Conservation (phyloP, 2,113 vertebrate genomes). For the Microcebus tavaratra region DNA sequence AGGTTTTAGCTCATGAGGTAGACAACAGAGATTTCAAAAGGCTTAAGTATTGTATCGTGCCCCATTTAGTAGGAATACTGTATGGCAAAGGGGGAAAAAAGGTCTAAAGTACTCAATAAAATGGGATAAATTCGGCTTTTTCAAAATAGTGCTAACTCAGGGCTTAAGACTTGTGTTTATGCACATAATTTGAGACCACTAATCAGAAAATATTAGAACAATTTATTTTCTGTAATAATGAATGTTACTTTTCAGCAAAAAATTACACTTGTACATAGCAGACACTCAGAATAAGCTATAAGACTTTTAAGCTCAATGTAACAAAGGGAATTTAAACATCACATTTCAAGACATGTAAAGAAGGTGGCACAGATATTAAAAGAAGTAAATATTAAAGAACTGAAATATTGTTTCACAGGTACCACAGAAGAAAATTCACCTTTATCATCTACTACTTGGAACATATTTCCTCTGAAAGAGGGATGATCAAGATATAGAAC, state of each 20-base stretch:
- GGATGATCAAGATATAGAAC: not conserved
- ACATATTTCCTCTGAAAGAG: not conserved
- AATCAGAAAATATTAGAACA: not conserved
- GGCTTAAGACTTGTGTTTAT: not conserved
- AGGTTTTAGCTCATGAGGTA: not conserved
- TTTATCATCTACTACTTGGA: not conserved
- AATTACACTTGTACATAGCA: not conserved
- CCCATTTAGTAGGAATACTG: not conserved
- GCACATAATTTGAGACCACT: not conserved
- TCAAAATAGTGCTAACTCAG: not conserved
- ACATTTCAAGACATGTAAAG: not conserved
- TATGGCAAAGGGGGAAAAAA: not conserved
- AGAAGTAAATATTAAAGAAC: not conserved
- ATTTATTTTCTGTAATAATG: not conserved
- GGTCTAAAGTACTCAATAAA: not conserved
- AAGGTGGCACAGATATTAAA: not conserved
- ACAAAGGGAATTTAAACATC: conserved; percentile 7
- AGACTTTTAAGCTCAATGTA: not conserved
- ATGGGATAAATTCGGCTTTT: not conserved
- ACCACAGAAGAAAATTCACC: not conserved
- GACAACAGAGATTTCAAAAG: not conserved
- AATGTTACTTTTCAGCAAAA: conserved; percentile 14
- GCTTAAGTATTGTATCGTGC: not conserved
- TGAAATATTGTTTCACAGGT: not conserved
- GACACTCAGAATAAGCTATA: not conserved